Evolutionary conservation across 1,140 invertebrate species (phyloP).

Genomic region (Octopus sinensis): DNA sequence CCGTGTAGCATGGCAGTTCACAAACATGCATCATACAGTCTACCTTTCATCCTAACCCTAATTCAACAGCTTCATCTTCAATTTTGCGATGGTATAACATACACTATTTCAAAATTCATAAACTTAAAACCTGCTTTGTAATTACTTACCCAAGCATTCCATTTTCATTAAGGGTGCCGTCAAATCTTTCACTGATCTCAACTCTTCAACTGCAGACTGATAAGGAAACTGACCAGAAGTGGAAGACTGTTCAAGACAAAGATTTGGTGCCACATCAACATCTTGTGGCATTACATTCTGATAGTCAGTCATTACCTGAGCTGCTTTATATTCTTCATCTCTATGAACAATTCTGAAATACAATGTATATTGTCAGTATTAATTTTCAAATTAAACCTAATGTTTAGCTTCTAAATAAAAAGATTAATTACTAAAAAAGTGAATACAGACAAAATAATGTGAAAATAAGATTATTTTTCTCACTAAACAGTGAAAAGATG

Average conservation of each 20-base stretch:
- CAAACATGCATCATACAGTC: no score
- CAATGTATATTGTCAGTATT: no score
- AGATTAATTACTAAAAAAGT: no score
- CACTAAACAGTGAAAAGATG: no score
- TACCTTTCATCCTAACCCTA: no score
- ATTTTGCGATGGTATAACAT: no score
- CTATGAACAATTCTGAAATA: conserved; percentile 42
- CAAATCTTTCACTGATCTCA: conserved; percentile 31
- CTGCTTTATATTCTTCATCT: conserved; percentile 41
- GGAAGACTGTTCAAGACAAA: conserved; percentile 31
- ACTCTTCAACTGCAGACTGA: conserved; percentile 37
- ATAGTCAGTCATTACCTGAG: conserved; percentile 44
- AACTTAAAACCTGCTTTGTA: not conserved
- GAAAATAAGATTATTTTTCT: not conserved
- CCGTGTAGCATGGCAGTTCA: no score
- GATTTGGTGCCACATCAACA: conserved; percentile 38
- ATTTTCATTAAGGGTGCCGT: conserved; percentile 46
- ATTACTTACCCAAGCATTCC: conserved; percentile 46
- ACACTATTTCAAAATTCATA: not conserved
- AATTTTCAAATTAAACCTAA: no score
- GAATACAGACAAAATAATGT: not conserved
- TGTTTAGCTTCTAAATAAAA: no score
- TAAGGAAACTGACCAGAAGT: conserved; percentile 33
- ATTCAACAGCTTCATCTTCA: no score
- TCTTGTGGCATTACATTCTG: conserved; percentile 27